Evolutionary conservation across 1,140 invertebrate species (phyloP).

Genomic region (Eubasilissa regina): DNA sequence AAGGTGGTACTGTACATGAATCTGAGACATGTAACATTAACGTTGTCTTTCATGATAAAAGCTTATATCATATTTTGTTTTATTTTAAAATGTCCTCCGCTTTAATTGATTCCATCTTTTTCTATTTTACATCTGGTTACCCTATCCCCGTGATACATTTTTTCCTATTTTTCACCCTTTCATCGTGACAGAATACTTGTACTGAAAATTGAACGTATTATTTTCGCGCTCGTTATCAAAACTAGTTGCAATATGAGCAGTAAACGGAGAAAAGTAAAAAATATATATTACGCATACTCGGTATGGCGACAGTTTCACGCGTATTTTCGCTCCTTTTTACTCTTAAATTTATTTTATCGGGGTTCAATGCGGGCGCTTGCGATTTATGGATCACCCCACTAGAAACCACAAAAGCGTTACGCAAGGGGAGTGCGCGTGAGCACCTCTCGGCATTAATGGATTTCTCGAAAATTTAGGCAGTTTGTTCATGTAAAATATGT

Average conservation of each 20-base stretch:
- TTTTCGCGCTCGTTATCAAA: conserved; percentile 4
- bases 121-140: no score
- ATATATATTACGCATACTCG: no score
- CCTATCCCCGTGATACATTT: no score
- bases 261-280: no score
- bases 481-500: conserved; percentile 22
- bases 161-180: background rate
- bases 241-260: background rate
- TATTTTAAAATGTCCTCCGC: no score
- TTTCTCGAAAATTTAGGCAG: conserved; percentile 22
- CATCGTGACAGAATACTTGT: conserved; percentile 5
- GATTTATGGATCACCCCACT: background rate
- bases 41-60: no score
- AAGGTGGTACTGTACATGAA: no score
- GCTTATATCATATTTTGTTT: no score
- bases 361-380: background rate
- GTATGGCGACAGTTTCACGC: background rate
- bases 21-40: no score
- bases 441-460: conserved; percentile 24
- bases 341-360: no score
- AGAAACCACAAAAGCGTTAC: conserved; percentile 9
- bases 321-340: background rate
- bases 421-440: conserved; percentile 2
- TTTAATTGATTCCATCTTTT: no score
- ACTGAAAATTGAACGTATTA: conserved; percentile 20